Conservation (phyloP, 2,113 vertebrate genomes). For the Amblyopsis rosae region DNA sequence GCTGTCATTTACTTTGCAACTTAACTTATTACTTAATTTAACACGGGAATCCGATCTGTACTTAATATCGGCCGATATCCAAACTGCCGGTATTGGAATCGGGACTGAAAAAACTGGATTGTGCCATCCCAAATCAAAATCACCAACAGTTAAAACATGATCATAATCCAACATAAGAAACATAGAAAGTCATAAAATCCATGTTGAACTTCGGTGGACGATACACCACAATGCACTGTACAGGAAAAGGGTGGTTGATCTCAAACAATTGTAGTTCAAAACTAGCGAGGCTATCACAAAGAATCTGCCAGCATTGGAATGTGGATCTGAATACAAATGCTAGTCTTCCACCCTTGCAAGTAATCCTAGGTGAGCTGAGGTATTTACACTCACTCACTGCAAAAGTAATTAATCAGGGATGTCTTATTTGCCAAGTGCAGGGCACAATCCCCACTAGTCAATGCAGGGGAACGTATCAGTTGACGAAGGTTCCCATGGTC, state of each 20-base stretch:
- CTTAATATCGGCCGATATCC: no score
- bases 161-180: not conserved
- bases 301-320: not conserved
- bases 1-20: no score
- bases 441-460: no score
- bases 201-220: not conserved
- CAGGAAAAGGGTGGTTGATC: no score
- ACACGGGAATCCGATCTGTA: no score
- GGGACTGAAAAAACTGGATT: no score
- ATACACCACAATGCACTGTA: constrained; percentile 9
- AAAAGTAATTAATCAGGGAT: constrained; percentile 13
- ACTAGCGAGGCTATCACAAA: not conserved
- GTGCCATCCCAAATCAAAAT: no score
- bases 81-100: no score
- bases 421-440: not conserved
- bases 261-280: not conserved
- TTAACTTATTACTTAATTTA: no score
- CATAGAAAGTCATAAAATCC: constrained; percentile 17
- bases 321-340: not conserved
- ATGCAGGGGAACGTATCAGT: not conserved
- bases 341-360: constrained; percentile 6
- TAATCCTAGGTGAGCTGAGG: not conserved
- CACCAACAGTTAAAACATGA: no score
- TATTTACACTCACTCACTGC: not conserved
- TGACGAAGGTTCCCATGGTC: not conserved